Evolutionary conservation across 2,888 invertebrate species (phyloP).

Genomic region (Piscicola geometra): DNA sequence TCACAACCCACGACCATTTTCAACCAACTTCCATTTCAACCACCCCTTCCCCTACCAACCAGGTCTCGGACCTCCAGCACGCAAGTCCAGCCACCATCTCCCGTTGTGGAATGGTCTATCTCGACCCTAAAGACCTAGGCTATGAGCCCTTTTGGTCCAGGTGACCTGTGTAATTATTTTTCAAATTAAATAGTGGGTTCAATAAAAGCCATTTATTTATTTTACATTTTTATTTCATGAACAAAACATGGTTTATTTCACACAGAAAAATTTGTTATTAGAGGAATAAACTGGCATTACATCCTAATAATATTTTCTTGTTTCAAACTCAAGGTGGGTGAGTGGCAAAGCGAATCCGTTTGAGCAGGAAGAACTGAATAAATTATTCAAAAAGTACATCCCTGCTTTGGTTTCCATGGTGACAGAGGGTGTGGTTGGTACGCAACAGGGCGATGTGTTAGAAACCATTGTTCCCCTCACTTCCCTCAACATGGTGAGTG

Average conservation of each 20-base stretch:
- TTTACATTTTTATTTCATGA: no score
- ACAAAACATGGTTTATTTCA: no score
- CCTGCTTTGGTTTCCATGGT: constrained; percentile 68
- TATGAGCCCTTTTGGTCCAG: constrained; percentile 79
- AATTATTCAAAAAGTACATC: constrained; percentile 73
- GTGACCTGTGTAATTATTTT: not conserved
- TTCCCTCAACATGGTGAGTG: constrained; percentile 75
- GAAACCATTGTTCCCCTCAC: constrained; percentile 79
- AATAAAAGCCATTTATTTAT: no score
- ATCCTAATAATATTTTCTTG: no score
- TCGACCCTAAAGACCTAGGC: constrained; percentile 84
- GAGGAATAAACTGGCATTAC: no score
- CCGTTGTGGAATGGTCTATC: constrained; percentile 86
- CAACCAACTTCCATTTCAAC: not conserved
- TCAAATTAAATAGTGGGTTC: no score
- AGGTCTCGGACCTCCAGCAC: constrained; percentile 74
- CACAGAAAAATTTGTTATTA: no score
- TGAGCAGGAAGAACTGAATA: constrained; percentile 42
- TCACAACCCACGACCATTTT: no score
- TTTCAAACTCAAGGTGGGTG: constrained; percentile 62
- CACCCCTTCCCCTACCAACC: constrained; percentile 68
- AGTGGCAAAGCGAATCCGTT: constrained; percentile 49
- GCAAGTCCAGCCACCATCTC: constrained; percentile 90
- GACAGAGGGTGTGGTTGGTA: constrained; percentile 69
- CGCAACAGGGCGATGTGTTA: constrained; percentile 63